These are phyloP conservation scores for Melangyna quadrimaculata DNA, from an alignment of 2,888 invertebrate genomes.

Conservation along the genomic window DNA sequence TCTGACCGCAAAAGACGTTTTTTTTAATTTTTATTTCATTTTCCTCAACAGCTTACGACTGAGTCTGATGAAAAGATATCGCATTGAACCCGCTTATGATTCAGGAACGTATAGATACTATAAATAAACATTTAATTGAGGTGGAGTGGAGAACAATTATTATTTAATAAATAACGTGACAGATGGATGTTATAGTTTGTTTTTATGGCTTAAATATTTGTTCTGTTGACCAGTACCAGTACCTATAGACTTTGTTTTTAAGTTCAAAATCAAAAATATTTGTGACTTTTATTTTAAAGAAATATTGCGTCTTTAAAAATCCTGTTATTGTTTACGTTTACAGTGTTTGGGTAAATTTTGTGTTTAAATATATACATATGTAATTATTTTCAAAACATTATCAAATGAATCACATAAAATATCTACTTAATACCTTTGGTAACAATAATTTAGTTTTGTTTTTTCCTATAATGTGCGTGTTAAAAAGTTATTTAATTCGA, in stretches of 20 bases:
- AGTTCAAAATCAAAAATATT: background rate
- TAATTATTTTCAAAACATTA: too few relatives aligned
- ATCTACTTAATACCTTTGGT: too few relatives aligned
- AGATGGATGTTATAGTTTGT: background rate
- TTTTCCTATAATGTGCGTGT: too few relatives aligned
- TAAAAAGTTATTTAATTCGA: too few relatives aligned
- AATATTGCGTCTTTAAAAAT: background rate
- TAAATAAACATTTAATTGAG: background rate
- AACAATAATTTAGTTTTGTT: too few relatives aligned
- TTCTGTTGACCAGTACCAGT: background rate
- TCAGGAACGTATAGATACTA: background rate
- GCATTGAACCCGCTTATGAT: background rate
- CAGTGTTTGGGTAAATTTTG: too few relatives aligned
- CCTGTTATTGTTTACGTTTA: too few relatives aligned
- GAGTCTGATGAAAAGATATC: constrained; percentile 3
- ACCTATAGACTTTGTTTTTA: background rate
- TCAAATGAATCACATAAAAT: too few relatives aligned
- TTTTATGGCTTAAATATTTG: background rate
- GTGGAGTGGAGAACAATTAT: background rate
- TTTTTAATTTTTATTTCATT: background rate
- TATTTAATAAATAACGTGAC: background rate
- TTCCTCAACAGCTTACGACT: background rate
- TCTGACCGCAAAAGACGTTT: background rate
- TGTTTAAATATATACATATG: too few relatives aligned
- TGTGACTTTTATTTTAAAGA: background rate